A percentile compares a stretch with the other conserved stretches of the same genome.
phyloP scores from a whole-genome alignment of 2,888 invertebrate species.

The Pimpla rufipes region DNA sequence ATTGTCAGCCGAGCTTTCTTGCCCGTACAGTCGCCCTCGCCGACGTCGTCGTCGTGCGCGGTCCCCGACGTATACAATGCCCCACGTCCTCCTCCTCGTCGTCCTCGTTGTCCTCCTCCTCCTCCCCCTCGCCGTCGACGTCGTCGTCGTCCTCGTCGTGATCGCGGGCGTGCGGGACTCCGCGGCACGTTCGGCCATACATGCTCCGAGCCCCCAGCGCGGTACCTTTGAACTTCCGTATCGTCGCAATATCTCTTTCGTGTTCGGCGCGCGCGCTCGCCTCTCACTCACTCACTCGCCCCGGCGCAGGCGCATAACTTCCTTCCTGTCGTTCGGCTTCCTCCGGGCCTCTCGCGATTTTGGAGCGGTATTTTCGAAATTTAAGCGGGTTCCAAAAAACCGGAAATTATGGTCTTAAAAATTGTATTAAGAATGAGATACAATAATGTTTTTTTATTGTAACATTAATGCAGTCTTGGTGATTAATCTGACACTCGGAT shows the following conservation, averaged over 20 bases:
- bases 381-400: too few relatives aligned
- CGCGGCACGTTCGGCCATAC: slow-evolving; percentile 60
- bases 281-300: slow-evolving; percentile 1
- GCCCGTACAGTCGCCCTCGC: slow-evolving; percentile 20
- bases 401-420: too few relatives aligned
- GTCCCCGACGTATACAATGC: slow-evolving; percentile 53
- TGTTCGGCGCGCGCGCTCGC: slow-evolving; percentile 38
- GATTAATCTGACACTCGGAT: too few relatives aligned
- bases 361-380: too few relatives aligned
- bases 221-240: slow-evolving; percentile 73
- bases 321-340: slow-evolving; percentile 45
- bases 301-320: slow-evolving; percentile 47
- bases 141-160: slow-evolving; percentile 49
- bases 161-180: slow-evolving; percentile 49
- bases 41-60: slow-evolving; percentile 46
- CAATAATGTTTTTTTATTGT: too few relatives aligned
- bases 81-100: slow-evolving; percentile 31
- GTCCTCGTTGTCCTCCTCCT: neutral
- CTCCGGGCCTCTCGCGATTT: neutral
- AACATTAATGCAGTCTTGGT: too few relatives aligned
- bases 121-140: neutral
- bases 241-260: slow-evolving; percentile 65
- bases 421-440: too few relatives aligned
- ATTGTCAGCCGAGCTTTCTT: slow-evolving; percentile 61
- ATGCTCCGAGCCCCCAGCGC: slow-evolving; percentile 54